phyloP scores from a whole-genome alignment of 2,888 invertebrate species.

The Lathronympha strigana region DNA sequence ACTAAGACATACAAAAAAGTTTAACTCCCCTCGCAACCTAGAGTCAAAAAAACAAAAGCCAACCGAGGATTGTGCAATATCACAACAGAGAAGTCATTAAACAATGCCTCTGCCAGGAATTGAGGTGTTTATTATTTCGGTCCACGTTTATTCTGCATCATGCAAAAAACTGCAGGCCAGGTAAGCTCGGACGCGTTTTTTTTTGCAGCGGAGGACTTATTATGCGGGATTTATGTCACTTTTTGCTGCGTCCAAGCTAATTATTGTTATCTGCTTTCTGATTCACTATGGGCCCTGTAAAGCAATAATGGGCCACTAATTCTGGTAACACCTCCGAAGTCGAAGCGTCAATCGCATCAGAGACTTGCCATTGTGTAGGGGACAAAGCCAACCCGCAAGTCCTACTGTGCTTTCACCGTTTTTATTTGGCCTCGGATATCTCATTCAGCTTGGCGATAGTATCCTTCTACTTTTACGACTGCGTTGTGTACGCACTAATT shows the following conservation, averaged over 20 bases:
- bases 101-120: slow-evolving; percentile 81
- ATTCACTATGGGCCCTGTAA: slow-evolving; percentile 77
- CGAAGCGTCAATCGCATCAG: slow-evolving; percentile 73
- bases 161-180: slow-evolving; percentile 75
- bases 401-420: slow-evolving; percentile 76
- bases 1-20: slow-evolving; percentile 77
- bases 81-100: slow-evolving; percentile 83
- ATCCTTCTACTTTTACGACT: slow-evolving; percentile 55
- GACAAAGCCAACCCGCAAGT: slow-evolving; percentile 79
- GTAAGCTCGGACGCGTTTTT: slow-evolving; percentile 70
- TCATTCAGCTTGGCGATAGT: slow-evolving; percentile 68
- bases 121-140: slow-evolving; percentile 83
- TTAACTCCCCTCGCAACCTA: slow-evolving; percentile 74
- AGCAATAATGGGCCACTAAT: slow-evolving; percentile 82
- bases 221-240: slow-evolving; percentile 84
- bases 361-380: slow-evolving; percentile 66
- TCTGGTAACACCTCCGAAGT: slow-evolving; percentile 80
- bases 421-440: slow-evolving; percentile 73
- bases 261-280: slow-evolving; percentile 82
- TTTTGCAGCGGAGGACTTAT: slow-evolving; percentile 78
- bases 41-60: slow-evolving; percentile 67
- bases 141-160: slow-evolving; percentile 69
- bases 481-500: slow-evolving; percentile 32
- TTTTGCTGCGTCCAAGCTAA: slow-evolving; percentile 80
- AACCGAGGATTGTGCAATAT: slow-evolving; percentile 80